Base-by-base conservation (phyloP, 2,113 vertebrate species). In the Eulemur macaco region DNA sequence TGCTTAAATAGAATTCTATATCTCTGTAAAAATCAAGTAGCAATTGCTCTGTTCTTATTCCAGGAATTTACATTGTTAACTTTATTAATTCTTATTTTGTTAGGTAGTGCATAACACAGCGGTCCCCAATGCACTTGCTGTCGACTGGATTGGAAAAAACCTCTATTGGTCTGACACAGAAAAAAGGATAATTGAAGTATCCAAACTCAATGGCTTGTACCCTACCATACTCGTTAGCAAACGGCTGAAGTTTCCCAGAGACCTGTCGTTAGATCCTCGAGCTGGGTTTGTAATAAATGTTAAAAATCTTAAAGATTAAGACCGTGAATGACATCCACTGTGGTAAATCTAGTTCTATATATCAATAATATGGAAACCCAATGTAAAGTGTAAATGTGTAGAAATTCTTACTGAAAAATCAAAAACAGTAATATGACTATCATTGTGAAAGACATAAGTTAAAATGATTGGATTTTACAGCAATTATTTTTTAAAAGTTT, bases 61-160 rank as follows among this genome's bases (percentile, higher is more conserved):
- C 60, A 3, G 0, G 1, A 42, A 68, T 97, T 97, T 96, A 74
- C 27, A 20, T 60, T 21, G 31, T 82, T 97, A 97, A 97, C 81
- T 95, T 95, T n/a, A 83, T 42, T 58, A 42, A 74, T 97, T 96
- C 95, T 97, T 96, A 7, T 87, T 96, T 97, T 97, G 96, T 66
- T 96, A 99, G 99, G 98, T 99, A 95, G 99, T 99, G 68, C 99
- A 99, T 98, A 99, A 99, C 96, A 99, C 99, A 95, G 99, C 99
- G 31, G 99, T 99, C 81, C 99, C 99, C 88, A 99, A 99, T 92
- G 99, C 99, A 21, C 97, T 99, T 97, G 99, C 99, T 91, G 99
- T 99, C 0, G 99, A 99, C 58, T 99, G 99, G 99, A 99, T 99
- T 95, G 99, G 99, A 82, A 99, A 99, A 98, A 99, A 99, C 96